Conservation (phyloP, 92 coral and sea anemone genomes). For the Phenganax stokvisi region DNA sequence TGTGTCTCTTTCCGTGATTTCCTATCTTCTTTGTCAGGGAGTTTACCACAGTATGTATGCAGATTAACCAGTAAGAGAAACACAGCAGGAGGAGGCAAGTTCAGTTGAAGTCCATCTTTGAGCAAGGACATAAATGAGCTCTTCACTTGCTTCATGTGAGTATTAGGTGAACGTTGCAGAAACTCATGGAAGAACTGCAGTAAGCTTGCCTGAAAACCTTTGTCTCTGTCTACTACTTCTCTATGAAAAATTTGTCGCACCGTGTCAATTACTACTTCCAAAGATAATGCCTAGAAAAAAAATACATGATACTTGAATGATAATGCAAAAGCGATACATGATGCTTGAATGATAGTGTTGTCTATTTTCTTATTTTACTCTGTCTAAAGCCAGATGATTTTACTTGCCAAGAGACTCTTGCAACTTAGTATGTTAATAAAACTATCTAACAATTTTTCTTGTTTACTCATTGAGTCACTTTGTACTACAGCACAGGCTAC, state of each 20-base stretch:
- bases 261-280: conserved; percentile 80
- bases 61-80: conserved; percentile 78
- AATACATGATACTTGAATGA: background rate
- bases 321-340: background rate
- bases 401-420: background rate
- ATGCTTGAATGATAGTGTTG: conserved; percentile 88
- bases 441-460: no score
- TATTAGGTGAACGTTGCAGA: conserved; percentile 66
- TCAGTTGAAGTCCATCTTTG: conserved; percentile 90
- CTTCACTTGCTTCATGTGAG: conserved; percentile 64
- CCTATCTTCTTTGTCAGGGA: conserved; percentile 84
- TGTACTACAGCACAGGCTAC: no score
- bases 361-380: conserved; percentile 77
- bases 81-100: conserved; percentile 78
- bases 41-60: conserved; percentile 75
- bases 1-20: conserved; percentile 89
- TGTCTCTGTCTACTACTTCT: conserved; percentile 77
- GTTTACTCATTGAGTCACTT: no score
- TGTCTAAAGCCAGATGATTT: conserved; percentile 16
- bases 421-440: background rate
- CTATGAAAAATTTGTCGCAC: conserved; percentile 88
- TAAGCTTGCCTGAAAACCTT: conserved; percentile 81
- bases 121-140: conserved; percentile 67
- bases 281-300: conserved; percentile 65
- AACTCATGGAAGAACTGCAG: conserved; percentile 87